Base-by-base conservation (phyloP, 2,888 invertebrate genomes). In the Leucozona laternaria region DNA sequence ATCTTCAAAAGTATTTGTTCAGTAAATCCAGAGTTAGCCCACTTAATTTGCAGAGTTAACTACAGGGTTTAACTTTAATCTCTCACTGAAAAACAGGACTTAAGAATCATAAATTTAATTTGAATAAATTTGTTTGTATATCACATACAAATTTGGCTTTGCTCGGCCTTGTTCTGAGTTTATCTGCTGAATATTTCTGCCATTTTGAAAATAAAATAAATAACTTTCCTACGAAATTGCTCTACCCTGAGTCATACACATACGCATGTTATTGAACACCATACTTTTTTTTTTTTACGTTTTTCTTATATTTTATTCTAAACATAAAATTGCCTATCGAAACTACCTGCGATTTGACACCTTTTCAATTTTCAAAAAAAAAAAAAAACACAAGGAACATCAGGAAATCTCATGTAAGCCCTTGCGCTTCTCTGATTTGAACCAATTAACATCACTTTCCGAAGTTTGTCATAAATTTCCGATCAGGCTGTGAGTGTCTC, bases 381-480 rank as follows among this genome's bases (percentile, higher is more conserved):
- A 76, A 76, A 72, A 66, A 70, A 80, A 70, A 68, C 57, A 79
- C 50, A 64, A 73, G 50, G 76, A 58, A 58, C 28, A 20, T 28
- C 45, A 6, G 62, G 53, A 70, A 37, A 64, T 50, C 53, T 43
- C 20, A 43, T 25, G 66, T 75, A 37, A 53, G 58, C n/a, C 43
- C 10, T 25, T 57, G 79, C 45, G 45, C 45, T 72, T 79, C 68
- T 64, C 71, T 86, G 75, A 82, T 86, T 86, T 82, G 81, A 70
- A 81, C 82, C 86, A 82, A 86, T 82, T 86, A 86, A 86, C 82
- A 78, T 82, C 73, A 78, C 57, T 70, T 86, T 40, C 48, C 45
- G 78, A 78, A 64, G 25, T 70, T 70, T 78, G 73, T 75, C 86
- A 78, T 86, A 86, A 86, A 86, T 82, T 76, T 43, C n/a, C 57